Evolutionary conservation across 2,113 vertebrate genomes (phyloP).

Genomic region (Eudyptes chrysolophus): DNA sequence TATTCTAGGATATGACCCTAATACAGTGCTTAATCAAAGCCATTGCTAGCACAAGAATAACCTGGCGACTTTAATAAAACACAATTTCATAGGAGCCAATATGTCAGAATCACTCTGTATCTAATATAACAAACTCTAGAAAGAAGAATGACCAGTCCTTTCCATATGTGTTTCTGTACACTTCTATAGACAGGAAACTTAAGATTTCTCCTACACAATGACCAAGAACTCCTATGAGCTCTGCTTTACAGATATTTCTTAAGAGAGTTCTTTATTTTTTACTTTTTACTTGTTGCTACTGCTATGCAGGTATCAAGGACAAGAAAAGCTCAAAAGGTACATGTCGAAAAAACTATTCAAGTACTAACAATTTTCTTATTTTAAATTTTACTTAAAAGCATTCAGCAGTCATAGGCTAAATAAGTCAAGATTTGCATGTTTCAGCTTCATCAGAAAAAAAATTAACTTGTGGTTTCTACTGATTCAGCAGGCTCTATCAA

Average conservation of each 20-base stretch:
- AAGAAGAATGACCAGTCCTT: background rate
- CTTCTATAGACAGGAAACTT: background rate
- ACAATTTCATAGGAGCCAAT: slow-evolving; percentile 45
- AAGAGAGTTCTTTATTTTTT: too few relatives aligned
- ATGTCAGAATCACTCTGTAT: slow-evolving; percentile 39
- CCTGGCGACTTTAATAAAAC: slow-evolving; percentile 71
- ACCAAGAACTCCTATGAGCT: background rate
- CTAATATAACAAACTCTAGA: slow-evolving; percentile 36
- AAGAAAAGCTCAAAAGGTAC: background rate
- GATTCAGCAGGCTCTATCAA: background rate
- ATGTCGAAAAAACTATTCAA: background rate
- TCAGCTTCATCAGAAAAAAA: background rate
- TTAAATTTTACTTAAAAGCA: background rate
- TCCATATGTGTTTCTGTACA: background rate
- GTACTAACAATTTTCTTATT: background rate
- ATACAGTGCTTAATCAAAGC: slow-evolving; percentile 77
- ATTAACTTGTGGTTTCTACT: background rate
- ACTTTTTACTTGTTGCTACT: background rate
- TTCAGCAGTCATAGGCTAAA: background rate
- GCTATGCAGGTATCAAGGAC: background rate
- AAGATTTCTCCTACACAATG: background rate
- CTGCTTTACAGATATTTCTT: background rate
- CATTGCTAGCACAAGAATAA: slow-evolving; percentile 55
- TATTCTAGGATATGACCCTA: slow-evolving; percentile 75
- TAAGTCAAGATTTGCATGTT: background rate